phyloP scores from a whole-genome alignment of 2,113 vertebrate genomes.

The Crocuta crocuta region DNA sequence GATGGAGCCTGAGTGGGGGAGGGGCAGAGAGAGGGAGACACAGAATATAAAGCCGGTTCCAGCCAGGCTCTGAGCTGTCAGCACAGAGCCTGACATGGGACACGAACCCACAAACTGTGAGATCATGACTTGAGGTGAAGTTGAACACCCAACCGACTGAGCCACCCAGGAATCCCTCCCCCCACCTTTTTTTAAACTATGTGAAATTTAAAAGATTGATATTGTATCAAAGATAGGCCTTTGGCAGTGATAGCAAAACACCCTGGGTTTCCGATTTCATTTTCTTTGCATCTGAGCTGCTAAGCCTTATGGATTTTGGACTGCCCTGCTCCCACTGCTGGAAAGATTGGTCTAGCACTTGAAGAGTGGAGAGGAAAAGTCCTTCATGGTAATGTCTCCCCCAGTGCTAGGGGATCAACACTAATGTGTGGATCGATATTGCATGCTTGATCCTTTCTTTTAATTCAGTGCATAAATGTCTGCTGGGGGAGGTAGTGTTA shows the following conservation, averaged over 20 bases:
- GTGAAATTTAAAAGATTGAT: neutral
- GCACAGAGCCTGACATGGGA: no score
- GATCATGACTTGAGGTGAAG: no score
- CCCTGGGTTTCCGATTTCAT: slow-evolving; percentile 44
- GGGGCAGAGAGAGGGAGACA: no score
- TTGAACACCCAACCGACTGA: no score
- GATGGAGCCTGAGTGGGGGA: no score
- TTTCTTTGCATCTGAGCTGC: slow-evolving; percentile 39
- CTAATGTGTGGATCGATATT: neutral
- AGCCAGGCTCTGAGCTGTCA: no score
- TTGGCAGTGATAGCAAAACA: neutral
- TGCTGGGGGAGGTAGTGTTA: neutral
- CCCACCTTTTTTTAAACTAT: no score
- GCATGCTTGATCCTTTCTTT: neutral
- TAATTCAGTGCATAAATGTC: neutral
- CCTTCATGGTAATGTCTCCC: neutral
- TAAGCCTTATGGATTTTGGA: slow-evolving; percentile 48
- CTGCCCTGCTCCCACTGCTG: neutral
- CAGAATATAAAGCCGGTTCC: no score
- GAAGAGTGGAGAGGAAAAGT: slow-evolving; percentile 51
- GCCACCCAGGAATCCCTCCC: no score
- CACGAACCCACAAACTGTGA: no score
- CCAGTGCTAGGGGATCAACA: neutral
- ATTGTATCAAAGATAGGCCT: neutral
- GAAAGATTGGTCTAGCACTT: slow-evolving; percentile 54